Base-by-base conservation (phyloP, 2,113 vertebrate species). In the Mesoclemmys tuberculata region DNA sequence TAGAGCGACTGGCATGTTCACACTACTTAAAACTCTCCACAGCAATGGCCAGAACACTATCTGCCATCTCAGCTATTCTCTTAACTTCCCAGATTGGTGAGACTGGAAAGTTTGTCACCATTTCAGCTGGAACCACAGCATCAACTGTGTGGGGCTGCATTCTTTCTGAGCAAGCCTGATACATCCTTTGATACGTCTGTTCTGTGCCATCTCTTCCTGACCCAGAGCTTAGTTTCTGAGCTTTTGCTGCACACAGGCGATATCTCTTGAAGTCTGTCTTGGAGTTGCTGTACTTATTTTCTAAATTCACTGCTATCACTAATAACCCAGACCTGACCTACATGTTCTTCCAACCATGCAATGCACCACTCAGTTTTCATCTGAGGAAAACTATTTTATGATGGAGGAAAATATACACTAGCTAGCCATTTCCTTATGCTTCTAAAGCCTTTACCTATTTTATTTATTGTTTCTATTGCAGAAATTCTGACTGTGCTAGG, bases 181-280 rank as follows among this genome's bases (percentile, higher is more conserved):
- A 13, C 46, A 2, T 31, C 75, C 56, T 35, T 35, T 54, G 7
- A 71, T 44, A 8, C 54, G 27, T 0, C 0, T 16, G 14, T n/a
- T 82, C 27, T 52, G 27, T 80, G 58, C 48, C 0, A 0, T 44
- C 38, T 82, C 35, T 27, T 54, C 55, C 29, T 2, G 5, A 5
- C n/a, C 11, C 0, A 18, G 6, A 0, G 22, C 55, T 91, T 80
- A 84, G 64, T 6, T 35, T 4, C 19, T 0, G 1, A 0, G 0
- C 75, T 68, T 64, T 19, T 3, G 11, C 41, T 5, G 29, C 11
- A 2, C 1, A 9, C 31, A n/a, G 38, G 31, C 68, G 18, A 68
- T 55, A 75, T 35, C 26, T 87, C 74, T 74, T 78, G 18, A 82
- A 82, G 61, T 74, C 64, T 61, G 81, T 35, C 1, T 0, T 18